These are phyloP conservation scores for Diaperis boleti DNA, from an alignment of 2,888 invertebrate species.

Conservation along the genomic window DNA sequence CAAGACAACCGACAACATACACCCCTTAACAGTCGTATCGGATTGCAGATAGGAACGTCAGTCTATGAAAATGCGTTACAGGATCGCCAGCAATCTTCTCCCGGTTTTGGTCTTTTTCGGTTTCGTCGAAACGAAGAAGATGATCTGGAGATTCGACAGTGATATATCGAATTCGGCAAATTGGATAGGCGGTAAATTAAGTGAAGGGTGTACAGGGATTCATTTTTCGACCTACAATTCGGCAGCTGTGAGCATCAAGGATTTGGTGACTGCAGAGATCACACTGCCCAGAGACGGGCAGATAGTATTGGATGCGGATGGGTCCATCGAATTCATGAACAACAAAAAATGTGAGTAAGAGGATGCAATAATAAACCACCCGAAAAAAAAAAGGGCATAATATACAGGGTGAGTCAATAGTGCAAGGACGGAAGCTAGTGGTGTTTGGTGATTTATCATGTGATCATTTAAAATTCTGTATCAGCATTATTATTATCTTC, in stretches of 20 bases:
- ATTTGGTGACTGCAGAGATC: conserved; percentile 54
- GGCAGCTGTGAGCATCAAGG: conserved; percentile 39
- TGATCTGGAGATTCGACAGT: conserved; percentile 15
- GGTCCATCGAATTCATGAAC: conserved; percentile 54
- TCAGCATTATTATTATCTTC: too few relatives aligned
- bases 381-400: too few relatives aligned
- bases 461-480: too few relatives aligned
- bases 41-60: conserved; percentile 29
- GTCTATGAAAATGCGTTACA: conserved; percentile 18
- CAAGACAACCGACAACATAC: too few relatives aligned
- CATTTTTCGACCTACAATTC: conserved; percentile 42
- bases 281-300: conserved; percentile 66
- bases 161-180: conserved; percentile 21
- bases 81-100: neutral
- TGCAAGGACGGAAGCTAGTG: too few relatives aligned
- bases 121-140: conserved; percentile 3
- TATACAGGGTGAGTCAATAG: too few relatives aligned
- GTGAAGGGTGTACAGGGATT: conserved; percentile 41
- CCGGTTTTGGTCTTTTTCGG: neutral
- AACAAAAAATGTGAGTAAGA: conserved; percentile 58
- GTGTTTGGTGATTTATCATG: too few relatives aligned
- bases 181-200: conserved; percentile 16
- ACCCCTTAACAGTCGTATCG: conserved; percentile 29
- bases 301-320: conserved; percentile 56
- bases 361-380: too few relatives aligned